Conservation (phyloP, 1,140 invertebrate species). For the Wiebesia pumilae region DNA sequence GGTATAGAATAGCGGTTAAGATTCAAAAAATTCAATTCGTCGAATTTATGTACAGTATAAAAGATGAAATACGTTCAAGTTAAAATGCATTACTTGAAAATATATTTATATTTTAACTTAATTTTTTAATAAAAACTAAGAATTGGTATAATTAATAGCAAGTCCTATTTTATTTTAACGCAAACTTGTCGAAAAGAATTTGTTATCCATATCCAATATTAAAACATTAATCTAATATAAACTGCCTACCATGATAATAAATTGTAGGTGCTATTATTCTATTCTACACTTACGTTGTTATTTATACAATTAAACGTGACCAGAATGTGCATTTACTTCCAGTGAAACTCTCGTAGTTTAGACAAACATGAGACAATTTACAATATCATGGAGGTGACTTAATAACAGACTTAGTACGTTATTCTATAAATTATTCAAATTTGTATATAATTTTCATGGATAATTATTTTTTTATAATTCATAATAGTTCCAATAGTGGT, state of each 20-base stretch:
- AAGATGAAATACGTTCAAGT: not conserved
- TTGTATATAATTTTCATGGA: not conserved
- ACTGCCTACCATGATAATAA: not conserved
- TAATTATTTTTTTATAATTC: too few relatives aligned
- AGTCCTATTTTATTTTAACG: not conserved
- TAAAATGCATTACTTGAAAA: not conserved
- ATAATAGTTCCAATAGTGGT: too few relatives aligned
- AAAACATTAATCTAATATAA: not conserved
- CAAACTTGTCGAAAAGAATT: not conserved
- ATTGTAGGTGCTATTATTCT: not conserved
- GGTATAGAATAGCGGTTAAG: not conserved
- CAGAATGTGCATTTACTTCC: too few relatives aligned
- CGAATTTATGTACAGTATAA: not conserved
- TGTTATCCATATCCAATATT: not conserved
- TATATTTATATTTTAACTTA: not conserved
- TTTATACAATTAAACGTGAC: too few relatives aligned
- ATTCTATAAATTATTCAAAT: too few relatives aligned
- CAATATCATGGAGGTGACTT: too few relatives aligned
- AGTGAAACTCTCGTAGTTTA: too few relatives aligned
- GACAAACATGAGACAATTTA: too few relatives aligned
- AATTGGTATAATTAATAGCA: not conserved
- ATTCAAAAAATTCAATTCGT: conserved; percentile 1
- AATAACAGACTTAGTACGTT: too few relatives aligned
- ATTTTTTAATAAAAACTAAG: not conserved
- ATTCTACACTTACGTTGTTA: too few relatives aligned